Base-by-base conservation (phyloP, 2,797 vertebrate genomes). In the Miichthys miiuy region DNA sequence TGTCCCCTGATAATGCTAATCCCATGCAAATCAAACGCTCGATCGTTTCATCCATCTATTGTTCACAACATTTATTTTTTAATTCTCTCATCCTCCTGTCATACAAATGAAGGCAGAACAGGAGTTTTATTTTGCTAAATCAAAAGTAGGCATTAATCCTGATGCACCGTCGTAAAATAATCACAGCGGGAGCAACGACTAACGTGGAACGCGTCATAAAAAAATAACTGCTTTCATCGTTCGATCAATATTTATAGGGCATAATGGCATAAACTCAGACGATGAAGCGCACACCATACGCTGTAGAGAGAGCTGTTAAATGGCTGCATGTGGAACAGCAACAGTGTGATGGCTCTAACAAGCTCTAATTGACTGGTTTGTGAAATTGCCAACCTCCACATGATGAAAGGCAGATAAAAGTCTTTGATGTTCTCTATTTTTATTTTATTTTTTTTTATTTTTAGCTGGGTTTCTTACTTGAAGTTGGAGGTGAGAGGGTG, bases 401-500 rank as follows among this genome's bases (percentile, higher is more conserved):
- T 79, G 92, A 95, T 94, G 91, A 95, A 94, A 94, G 90, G 81
- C 76, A 78, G 89, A 92, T 93, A 81, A 81, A 81, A 85, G 62
- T 67, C 81, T 94, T 92, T 95, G 91, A 94, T 90, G 90, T 87
- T 21, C 13, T 44, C 18, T 67, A 80, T 82, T 78, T 44, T 46
- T 42, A 41, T 3, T 5, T 13, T 30, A 52, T 81, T 77, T 77
- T 27, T 27, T 27, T 27, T 27, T n/a, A n/a, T n/a, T 81, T 62
- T 17, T 3, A 12, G 38, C 17, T 72, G 2, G 2, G 34, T 48
- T 88, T 81, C 85, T 86, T 20, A 72, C 83, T 91, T 85, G 56
- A 85, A 77, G 87, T 82, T 78, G 48, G 58, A 38, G 83, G 88
- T 66, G 80, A 8, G 9, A 2, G 34, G 34, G 81, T 79, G 79